Base-by-base conservation (phyloP, 2,888 invertebrate species). In the Incurvaria masculella region DNA sequence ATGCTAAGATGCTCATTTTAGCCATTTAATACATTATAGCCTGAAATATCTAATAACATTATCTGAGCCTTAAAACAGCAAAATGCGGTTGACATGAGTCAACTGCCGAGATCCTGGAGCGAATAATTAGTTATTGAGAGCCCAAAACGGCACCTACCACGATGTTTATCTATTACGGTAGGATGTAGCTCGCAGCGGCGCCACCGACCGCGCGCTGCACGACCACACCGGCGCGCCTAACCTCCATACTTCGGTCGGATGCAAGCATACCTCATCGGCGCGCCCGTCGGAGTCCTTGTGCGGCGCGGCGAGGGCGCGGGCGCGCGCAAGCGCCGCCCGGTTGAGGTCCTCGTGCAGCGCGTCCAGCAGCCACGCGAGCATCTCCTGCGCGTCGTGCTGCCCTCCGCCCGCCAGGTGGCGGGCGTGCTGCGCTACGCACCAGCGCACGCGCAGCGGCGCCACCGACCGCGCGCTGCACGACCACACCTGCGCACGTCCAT, bases 371-470 rank as follows among this genome's bases (percentile, higher is more conserved):
- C 95, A 95, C 46, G 94, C 93, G 26, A 96, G 82, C 56, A 96
- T 80, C 74, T 96, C 95, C 81, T 92, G 95, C 46, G 94, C 92
- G 80, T 96, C 95, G 72, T 96, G 95, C 72, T 96, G 96, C 11
- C 92, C 92, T 56, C 92, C 92, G 52, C 93, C 93, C 55, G 86
- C 87, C 65, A 96, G 89, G 57, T 88, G 84, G 27, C 92, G 91
- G 48, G 93, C 92, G 74, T 91, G 88, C 61, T 91, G 90, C 23
- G 89, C 87, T 55, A 96, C 92, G 58, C 91, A 91, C 81, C 88
- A 89, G 48, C 87, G 80, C 55, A 95, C 81, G 70, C 93, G 92
- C 50, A 94, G 79, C 16, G 95, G 95, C 10, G 94, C 94, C 56
- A 94, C 88, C 21, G 91, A 91, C 50, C 91, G 84, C 19, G 88